Evolutionary conservation across 2,113 vertebrate genomes (phyloP).

Genomic region (Nibea coibor): DNA sequence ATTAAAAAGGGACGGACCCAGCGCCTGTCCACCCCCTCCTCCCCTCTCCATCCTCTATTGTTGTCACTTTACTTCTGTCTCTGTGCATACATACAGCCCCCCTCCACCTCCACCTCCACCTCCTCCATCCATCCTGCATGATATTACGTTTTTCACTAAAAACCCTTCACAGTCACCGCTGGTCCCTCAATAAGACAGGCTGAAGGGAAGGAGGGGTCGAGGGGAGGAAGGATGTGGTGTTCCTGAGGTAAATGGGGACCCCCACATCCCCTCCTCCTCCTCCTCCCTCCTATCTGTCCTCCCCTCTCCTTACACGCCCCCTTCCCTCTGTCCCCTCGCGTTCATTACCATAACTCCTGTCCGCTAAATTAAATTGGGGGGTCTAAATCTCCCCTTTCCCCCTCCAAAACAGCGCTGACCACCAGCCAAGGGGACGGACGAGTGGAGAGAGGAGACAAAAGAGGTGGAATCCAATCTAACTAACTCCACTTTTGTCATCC

Average conservation of each 20-base stretch:
- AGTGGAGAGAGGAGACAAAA: slow-evolving; percentile 65
- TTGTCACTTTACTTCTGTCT: slow-evolving; percentile 81
- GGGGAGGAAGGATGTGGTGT: slow-evolving; percentile 71
- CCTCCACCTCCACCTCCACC: not conserved
- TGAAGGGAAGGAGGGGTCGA: slow-evolving; percentile 24
- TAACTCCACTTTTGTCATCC: slow-evolving; percentile 68
- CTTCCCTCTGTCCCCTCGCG: slow-evolving; percentile 20
- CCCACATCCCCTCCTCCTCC: slow-evolving; percentile 42
- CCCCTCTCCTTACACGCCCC: slow-evolving; percentile 42
- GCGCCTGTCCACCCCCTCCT: slow-evolving; percentile 44
- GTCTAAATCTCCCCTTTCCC: slow-evolving; percentile 63
- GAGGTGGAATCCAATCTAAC: slow-evolving; percentile 78
- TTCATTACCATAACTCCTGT: slow-evolving; percentile 83
- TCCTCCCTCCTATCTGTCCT: slow-evolving; percentile 43
- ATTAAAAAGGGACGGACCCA: slow-evolving; percentile 82
- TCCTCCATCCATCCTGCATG: slow-evolving; percentile 46
- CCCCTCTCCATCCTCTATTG: slow-evolving; percentile 72
- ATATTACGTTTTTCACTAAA: slow-evolving; percentile 78
- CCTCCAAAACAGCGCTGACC: slow-evolving; percentile 67
- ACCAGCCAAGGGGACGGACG: slow-evolving; percentile 45
- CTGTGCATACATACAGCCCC: slow-evolving; percentile 67
- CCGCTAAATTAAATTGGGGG: slow-evolving; percentile 82
- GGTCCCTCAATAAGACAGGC: slow-evolving; percentile 64
- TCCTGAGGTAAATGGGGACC: slow-evolving; percentile 69
- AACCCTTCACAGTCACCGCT: slow-evolving; percentile 67